phyloP scores from a whole-genome alignment of 2,797 vertebrate genomes.

The Xenopus petersii region DNA sequence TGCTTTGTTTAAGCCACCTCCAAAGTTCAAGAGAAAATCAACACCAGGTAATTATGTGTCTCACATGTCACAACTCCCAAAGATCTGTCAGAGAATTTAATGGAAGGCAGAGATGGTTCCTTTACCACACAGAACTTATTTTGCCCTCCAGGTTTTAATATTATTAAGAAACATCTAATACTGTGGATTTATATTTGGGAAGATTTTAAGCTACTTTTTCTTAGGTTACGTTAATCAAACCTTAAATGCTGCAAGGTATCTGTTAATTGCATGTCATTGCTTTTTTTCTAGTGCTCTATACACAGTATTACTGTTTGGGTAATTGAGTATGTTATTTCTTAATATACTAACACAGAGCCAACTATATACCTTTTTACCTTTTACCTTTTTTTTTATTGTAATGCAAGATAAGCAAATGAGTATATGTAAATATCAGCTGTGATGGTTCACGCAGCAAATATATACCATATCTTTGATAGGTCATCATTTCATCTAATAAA shows the following conservation, averaged over 20 bases:
- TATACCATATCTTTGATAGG: background rate
- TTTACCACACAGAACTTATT: background rate
- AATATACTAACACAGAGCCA: too few relatives aligned
- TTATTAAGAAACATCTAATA: background rate
- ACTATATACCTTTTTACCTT: too few relatives aligned
- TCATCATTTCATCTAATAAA: too few relatives aligned
- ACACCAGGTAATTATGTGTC: conserved; percentile 31
- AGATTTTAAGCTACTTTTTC: background rate
- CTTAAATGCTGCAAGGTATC: background rate
- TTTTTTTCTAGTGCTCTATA: too few relatives aligned
- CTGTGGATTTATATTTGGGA: background rate
- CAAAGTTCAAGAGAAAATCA: conserved; percentile 27
- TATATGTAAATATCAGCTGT: too few relatives aligned
- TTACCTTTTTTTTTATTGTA: too few relatives aligned
- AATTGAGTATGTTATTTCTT: too few relatives aligned
- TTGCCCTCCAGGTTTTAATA: background rate
- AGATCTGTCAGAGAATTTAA: conserved; percentile 12
- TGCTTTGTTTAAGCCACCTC: conserved; percentile 4
- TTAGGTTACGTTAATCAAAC: background rate
- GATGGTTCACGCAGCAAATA: background rate
- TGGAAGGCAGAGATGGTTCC: background rate
- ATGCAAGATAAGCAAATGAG: too few relatives aligned
- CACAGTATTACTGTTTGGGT: too few relatives aligned
- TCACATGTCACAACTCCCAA: conserved; percentile 33
- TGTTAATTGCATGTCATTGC: background rate